Percentiles rank a stretch among this genome's conserved stretches.
Evolutionary conservation across 2,113 vertebrate genomes (phyloP).

Genomic region (Mastomys coucha): DNA sequence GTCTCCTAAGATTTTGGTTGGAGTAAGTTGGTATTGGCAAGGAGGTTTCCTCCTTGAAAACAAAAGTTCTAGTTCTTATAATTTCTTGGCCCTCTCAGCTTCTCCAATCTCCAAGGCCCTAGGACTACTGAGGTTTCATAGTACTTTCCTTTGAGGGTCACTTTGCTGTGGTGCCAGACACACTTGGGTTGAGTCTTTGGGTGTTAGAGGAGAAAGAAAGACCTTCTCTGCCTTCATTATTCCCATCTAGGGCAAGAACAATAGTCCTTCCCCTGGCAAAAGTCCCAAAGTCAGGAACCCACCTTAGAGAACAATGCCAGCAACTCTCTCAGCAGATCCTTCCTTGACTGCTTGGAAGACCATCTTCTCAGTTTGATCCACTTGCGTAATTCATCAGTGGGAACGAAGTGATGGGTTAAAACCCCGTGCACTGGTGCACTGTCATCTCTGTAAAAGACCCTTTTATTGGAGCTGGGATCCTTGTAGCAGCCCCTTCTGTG

Average conservation of each 20-base stretch:
- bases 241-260: background rate
- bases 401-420: background rate
- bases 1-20: slow-evolving; percentile 16
- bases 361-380: slow-evolving; percentile 43
- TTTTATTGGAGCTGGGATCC: background rate
- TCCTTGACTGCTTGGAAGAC: background rate
- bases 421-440: background rate
- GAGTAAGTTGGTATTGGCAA: background rate
- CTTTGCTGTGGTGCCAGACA: background rate
- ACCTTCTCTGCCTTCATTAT: background rate
- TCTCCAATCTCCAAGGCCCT: background rate
- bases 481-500: background rate
- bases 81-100: background rate
- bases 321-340: background rate
- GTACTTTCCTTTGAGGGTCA: background rate
- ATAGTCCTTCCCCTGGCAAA: background rate
- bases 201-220: background rate
- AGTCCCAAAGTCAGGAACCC: slow-evolving; percentile 47
- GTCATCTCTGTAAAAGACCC: background rate
- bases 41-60: background rate
- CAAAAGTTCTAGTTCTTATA: background rate
- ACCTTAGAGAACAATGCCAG: slow-evolving; percentile 67
- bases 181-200: background rate
- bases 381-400: background rate
- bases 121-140: background rate